Evolutionary conservation across 92 coral and sea anemone genomes (phyloP).

Genomic region (Umimayanthus kanabou): DNA sequence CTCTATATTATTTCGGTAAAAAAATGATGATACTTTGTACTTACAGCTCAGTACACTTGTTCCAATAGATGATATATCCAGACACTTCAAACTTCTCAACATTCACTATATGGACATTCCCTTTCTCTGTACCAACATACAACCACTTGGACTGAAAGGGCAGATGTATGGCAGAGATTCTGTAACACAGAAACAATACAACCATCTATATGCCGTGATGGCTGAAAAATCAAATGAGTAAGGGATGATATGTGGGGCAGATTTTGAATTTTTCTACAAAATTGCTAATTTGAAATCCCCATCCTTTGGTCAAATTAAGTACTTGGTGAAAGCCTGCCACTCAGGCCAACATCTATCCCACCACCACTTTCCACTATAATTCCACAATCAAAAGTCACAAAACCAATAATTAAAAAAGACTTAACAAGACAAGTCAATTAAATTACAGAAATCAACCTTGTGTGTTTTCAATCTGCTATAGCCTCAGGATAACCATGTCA

Average conservation of each 20-base stretch:
- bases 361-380: no score
- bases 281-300: no score
- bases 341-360: no score
- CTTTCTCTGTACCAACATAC: conserved; percentile 91
- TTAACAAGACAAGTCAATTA: no score
- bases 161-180: conserved; percentile 82
- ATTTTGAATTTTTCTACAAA: no score
- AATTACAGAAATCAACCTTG: no score
- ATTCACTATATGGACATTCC: conserved; percentile 92
- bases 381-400: no score
- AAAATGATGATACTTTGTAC: conserved; percentile 4
- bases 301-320: no score
- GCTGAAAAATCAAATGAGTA: not conserved
- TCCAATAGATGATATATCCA: conserved; percentile 93
- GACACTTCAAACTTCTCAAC: conserved; percentile 91
- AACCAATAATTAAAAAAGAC: no score
- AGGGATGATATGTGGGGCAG: not conserved
- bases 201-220: not conserved
- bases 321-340: no score
- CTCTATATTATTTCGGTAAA: not conserved
- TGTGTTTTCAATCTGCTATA: no score
- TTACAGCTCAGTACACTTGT: conserved; percentile 90
- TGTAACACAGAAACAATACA: conserved; percentile 24
- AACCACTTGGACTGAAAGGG: conserved; percentile 93
- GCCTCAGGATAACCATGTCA: no score